Evolutionary conservation across 2,888 invertebrate genomes (phyloP), one percentile per base, ranked within the genome.

Genomic region (Caenorhabditis sp.): DNA sequence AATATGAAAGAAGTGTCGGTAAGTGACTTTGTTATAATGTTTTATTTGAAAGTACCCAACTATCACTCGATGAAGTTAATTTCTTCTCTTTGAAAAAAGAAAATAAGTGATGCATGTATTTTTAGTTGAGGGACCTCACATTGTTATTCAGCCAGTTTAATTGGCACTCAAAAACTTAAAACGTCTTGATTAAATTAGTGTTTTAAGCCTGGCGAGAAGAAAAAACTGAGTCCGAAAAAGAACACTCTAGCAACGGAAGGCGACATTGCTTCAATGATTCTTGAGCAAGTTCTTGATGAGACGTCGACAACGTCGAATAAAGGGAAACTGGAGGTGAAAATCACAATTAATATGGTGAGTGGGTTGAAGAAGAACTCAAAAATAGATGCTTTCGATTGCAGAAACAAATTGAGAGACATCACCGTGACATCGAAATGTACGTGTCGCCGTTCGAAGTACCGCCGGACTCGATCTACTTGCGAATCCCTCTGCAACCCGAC

Each of bases 311-410:
- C 35, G 0, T 6, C 22, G 2, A 15, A 9, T 0, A 40, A 13
- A 40, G 11, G 11, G 2, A 40, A 40, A 40, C 55, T 72, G 56
- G 72, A 72, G 50, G 72, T 72, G 22, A 72, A 72, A 26, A 72
- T 72, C n/a, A 72, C 72, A 1, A 64, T 71, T 26, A 71, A 71
- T 35, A 71, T 72, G 72, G 72, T 72, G n/a, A n/a, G n/a, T n/a
- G n/a, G n/a, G n/a, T n/a, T n/a, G n/a, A n/a, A n/a, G n/a, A n/a
- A n/a, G 2, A 53, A 6, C 1, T 35, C 15, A 20, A 8, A 62
- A 24, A n/a, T n/a, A n/a, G n/a, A n/a, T n/a, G n/a, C n/a, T n/a
- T n/a, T n/a, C n/a, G n/a, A n/a, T 64, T 71, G 40, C 55, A 72
- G 72, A 72, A 72, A 11, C 72, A 72, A 72, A 53, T 72, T 6